Conservation (phyloP, 2,797 vertebrate genomes). For the Paratrypauchen microcephalus region DNA sequence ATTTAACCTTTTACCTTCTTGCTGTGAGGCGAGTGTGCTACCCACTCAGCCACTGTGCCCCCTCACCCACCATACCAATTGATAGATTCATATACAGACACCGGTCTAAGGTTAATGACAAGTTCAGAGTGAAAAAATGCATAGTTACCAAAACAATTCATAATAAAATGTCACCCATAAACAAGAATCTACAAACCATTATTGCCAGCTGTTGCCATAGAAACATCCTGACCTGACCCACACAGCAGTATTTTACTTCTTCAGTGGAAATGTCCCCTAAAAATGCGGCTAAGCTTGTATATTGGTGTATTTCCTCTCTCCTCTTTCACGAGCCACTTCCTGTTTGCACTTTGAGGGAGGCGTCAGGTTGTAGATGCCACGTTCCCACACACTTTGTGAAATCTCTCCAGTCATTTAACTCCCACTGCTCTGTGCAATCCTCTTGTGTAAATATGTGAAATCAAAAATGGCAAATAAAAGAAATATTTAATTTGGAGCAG, state of each 20-base stretch:
- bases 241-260: neutral
- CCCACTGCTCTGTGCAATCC: constrained; percentile 19
- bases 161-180: neutral
- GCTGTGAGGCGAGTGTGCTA: no score
- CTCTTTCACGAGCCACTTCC: constrained; percentile 48
- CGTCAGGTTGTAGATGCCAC: constrained; percentile 52
- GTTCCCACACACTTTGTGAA: constrained; percentile 52
- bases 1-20: no score
- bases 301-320: constrained; percentile 55
- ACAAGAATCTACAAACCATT: neutral
- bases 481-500: constrained; percentile 51
- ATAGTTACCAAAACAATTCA: neutral
- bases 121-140: no score
- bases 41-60: no score
- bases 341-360: constrained; percentile 67
- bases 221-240: neutral
- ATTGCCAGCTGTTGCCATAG: neutral
- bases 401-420: constrained; percentile 43
- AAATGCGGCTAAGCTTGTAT: constrained; percentile 44
- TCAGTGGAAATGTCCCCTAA: constrained; percentile 26
- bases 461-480: constrained; percentile 36
- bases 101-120: neutral
- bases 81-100: neutral
- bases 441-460: constrained; percentile 54
- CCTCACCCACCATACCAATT: no score